Evolutionary conservation across 2,797 vertebrate genomes (phyloP), one percentile per base, ranked within the genome.

Genomic region (Myiotriccus ornatus): DNA sequence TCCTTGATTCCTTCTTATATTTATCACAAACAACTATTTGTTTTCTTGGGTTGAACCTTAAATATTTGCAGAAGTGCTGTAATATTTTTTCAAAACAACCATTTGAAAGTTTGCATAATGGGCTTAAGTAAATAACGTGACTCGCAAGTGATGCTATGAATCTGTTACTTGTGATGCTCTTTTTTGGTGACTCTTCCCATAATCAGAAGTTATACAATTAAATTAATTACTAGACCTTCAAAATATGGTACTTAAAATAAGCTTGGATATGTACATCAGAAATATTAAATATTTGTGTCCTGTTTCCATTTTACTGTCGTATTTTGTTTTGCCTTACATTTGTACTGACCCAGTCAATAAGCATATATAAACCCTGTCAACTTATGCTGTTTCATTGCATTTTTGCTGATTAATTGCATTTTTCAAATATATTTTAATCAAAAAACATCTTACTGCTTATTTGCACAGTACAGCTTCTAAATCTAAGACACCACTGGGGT

Each of bases 11-110:
- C 34, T 63, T 88, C 55, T 64, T 60, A 20, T 10, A 20, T 46
- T 27, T 64, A 5, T 68, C 52, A 60, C 6, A 49, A 83, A 62
- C 77, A 94, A 52, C 56, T 90, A 37, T 90, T 96, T 91, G 43
- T 94, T 96, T 96, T 84, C 67, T 76, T 95, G 76, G 18, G 65
- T 91, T 94, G 89, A 94, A 94, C 76, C 57, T 62, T 96, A 95
- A 96, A 87, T 94, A 78, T 77, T 93, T 94, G 79, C 53, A 37
- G 60, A 87, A 74, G 39, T 64, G 64, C 67, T 93, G 37, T 88
- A 71, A 67, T 76, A 16, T 50, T 68, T 84, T 70, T 92, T 71
- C 74, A 67, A 85, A 94, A 64, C 44, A 91, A 25, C 14, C 16
- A 46, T 92, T 97, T 95, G 76, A 90, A 95, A 87, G 80, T 68